Evolutionary conservation across 2,888 invertebrate species (phyloP).

Genomic region (Microplitis deprimator): DNA sequence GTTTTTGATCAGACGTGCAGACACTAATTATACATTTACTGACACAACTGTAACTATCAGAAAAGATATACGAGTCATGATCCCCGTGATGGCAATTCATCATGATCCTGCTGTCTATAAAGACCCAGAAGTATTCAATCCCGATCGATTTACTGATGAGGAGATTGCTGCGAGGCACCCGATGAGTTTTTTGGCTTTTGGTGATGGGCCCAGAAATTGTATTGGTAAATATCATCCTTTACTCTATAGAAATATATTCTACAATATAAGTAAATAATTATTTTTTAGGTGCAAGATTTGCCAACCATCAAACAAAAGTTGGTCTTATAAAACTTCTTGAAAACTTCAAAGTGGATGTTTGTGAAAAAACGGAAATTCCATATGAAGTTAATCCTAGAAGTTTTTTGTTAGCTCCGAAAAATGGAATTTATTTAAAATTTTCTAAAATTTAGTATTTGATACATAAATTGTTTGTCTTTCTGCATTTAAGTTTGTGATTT

Average conservation of each 20-base stretch:
- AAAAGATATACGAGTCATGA: conserved; percentile 31
- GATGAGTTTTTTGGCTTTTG: conserved; percentile 61
- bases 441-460: conserved; percentile 40
- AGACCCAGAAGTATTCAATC: conserved; percentile 60
- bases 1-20: conserved; percentile 56
- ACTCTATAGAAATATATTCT: background rate
- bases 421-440: conserved; percentile 61
- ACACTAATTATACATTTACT: conserved; percentile 40
- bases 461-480: no score
- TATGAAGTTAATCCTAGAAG: conserved; percentile 53
- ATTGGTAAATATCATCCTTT: conserved; percentile 57
- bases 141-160: conserved; percentile 61
- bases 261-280: background rate
- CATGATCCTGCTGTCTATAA: conserved; percentile 36
- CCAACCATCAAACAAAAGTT: conserved; percentile 65
- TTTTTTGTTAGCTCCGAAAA: conserved; percentile 56
- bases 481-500: no score
- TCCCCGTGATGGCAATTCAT: conserved; percentile 42
- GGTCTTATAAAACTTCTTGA: conserved; percentile 64
- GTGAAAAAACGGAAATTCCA: conserved; percentile 59
- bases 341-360: conserved; percentile 64
- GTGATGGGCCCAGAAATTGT: conserved; percentile 65
- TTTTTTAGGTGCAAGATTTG: conserved; percentile 60
- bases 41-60: conserved; percentile 37
- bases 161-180: conserved; percentile 52